Evolutionary conservation across 2,888 invertebrate species (phyloP).

Genomic region (Xanthostigma xanthostigma): DNA sequence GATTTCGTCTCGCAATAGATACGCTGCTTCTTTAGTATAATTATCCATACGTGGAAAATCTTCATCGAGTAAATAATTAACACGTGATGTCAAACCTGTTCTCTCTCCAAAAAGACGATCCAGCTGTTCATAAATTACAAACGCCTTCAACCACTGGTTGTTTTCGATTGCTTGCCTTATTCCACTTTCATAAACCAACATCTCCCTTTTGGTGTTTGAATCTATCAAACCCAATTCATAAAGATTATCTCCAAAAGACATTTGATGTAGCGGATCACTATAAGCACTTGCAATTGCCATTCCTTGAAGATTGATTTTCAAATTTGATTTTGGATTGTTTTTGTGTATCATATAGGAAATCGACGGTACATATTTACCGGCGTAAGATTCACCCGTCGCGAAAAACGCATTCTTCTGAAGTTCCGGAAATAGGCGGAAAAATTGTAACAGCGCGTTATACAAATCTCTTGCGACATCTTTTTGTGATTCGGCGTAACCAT

Average conservation of each 20-base stretch:
- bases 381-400: constrained; percentile 46
- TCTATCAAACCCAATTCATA: constrained; percentile 34
- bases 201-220: constrained; percentile 12
- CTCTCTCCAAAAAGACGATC: constrained; percentile 19
- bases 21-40: not conserved
- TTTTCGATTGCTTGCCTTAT: constrained; percentile 16
- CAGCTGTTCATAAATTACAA: constrained; percentile 17
- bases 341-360: constrained; percentile 36
- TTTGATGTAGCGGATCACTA: constrained; percentile 34
- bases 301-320: constrained; percentile 36
- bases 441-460: constrained; percentile 33
- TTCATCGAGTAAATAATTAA: constrained; percentile 13
- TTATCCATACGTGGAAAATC: not conserved
- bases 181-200: constrained; percentile 14
- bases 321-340: constrained; percentile 24
- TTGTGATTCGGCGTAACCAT: constrained; percentile 38
- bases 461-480: constrained; percentile 34
- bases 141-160: constrained; percentile 19
- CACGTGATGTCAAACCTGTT: constrained; percentile 12
- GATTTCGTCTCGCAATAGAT: not conserved
- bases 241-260: constrained; percentile 34
- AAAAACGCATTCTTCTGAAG: constrained; percentile 37
- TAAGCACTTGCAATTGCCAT: constrained; percentile 37
- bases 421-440: constrained; percentile 41
- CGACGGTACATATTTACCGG: constrained; percentile 38